Evolutionary conservation across 2,888 invertebrate species (phyloP).

Genomic region (Drepanosiphum platanoidis): DNA sequence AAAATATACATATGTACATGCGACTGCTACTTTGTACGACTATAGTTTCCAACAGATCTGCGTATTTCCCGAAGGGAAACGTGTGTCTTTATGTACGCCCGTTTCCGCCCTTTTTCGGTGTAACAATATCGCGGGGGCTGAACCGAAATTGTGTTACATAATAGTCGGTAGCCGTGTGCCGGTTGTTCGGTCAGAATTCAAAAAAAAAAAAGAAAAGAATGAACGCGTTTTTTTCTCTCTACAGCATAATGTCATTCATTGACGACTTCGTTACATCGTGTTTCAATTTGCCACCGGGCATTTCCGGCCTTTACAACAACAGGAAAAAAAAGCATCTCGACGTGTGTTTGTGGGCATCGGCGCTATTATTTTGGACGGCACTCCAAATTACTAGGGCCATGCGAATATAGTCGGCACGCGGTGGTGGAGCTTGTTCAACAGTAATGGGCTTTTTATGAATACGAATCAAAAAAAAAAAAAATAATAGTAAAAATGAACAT

Average conservation of each 20-base stretch:
- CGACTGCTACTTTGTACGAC: background rate
- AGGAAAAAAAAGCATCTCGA: conserved; percentile 31
- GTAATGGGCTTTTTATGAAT: conserved; percentile 44
- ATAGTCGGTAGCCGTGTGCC: conserved; percentile 49
- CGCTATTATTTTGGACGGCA: conserved; percentile 47
- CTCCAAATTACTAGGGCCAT: conserved; percentile 28
- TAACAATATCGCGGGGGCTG: conserved; percentile 61
- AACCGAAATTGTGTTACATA: conserved; percentile 61
- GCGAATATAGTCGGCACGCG: background rate
- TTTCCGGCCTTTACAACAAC: conserved; percentile 60
- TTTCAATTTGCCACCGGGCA: conserved; percentile 61
- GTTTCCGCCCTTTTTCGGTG: conserved; percentile 58
- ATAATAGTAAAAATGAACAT: conserved; percentile 28
- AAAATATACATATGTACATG: background rate
- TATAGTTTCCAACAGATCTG: conserved; percentile 33
- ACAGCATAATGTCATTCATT: conserved; percentile 47
- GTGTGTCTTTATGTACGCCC: conserved; percentile 52
- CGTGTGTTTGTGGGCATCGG: conserved; percentile 54
- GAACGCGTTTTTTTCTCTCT: conserved; percentile 41
- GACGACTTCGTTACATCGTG: conserved; percentile 58
- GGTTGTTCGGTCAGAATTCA: conserved; percentile 52
- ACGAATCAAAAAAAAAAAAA: conserved; percentile 10
- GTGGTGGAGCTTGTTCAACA: conserved; percentile 9
- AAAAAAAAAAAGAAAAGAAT: conserved; percentile 26
- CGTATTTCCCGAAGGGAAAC: conserved; percentile 29